Conservation (phyloP, 2,797 vertebrate species). For the Bovichtus diacanthus region DNA sequence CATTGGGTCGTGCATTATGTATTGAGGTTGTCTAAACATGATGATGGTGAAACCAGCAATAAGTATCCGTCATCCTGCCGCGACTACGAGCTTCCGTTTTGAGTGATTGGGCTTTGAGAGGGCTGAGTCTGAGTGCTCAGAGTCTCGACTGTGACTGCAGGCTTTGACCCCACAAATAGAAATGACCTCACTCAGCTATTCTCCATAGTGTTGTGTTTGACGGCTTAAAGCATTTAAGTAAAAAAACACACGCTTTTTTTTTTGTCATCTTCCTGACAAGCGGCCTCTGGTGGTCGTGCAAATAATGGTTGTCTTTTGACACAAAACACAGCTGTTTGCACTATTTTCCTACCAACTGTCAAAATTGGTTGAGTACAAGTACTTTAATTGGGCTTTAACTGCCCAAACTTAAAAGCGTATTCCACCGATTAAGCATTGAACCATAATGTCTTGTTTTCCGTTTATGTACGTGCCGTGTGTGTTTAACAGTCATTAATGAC, state of each 20-base stretch:
- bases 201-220: slow-evolving; percentile 7
- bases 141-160: slow-evolving; percentile 48
- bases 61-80: slow-evolving; percentile 76
- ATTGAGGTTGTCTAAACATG: slow-evolving; percentile 78
- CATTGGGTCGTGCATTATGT: slow-evolving; percentile 70
- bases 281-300: not conserved
- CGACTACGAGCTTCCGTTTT: slow-evolving; percentile 52
- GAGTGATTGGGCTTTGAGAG: slow-evolving; percentile 67
- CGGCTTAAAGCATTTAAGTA: slow-evolving; percentile 39
- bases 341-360: not conserved
- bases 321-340: not conserved
- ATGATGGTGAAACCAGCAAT: slow-evolving; percentile 76
- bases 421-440: not conserved
- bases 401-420: not conserved
- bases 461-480: not conserved
- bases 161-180: slow-evolving; percentile 61
- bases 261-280: not conserved
- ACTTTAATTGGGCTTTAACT: not conserved
- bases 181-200: slow-evolving; percentile 49
- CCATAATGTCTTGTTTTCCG: not conserved
- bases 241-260: not conserved
- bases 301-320: not conserved
- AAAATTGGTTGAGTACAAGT: not conserved
- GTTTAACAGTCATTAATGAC: not conserved
- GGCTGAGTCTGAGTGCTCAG: slow-evolving; percentile 46